Percentiles rank a stretch among this genome's conserved stretches.
Evolutionary conservation across 2,888 invertebrate genomes (phyloP).

Genomic region (Platerodrilus igneus): DNA sequence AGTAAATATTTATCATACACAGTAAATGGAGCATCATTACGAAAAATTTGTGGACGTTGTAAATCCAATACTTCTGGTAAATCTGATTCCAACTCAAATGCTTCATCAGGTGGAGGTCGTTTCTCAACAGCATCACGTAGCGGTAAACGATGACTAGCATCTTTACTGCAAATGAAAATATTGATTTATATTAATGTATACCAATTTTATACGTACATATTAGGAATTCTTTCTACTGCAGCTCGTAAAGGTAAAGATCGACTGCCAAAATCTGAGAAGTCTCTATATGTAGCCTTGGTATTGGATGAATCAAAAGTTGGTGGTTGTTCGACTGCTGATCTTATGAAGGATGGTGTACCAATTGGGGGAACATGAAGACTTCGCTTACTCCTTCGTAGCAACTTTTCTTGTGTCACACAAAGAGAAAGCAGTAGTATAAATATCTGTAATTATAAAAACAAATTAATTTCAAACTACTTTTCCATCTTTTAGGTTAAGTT

Average conservation of each 20-base stretch:
- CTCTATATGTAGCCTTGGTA: conserved; percentile 33
- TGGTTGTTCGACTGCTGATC: conserved; percentile 49
- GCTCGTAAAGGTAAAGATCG: conserved; percentile 61
- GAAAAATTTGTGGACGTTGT: conserved; percentile 1
- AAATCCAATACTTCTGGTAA: conserved; percentile 8
- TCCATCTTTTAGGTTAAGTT: too few relatives aligned
- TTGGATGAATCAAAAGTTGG: conserved; percentile 33
- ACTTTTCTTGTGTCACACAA: conserved; percentile 35
- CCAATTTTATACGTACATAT: conserved; percentile 41
- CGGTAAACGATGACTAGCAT: conserved; percentile 54
- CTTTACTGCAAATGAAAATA: conserved; percentile 39
- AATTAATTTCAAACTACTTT: background rate
- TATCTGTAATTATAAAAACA: too few relatives aligned
- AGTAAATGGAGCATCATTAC: conserved; percentile 4
- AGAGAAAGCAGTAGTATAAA: conserved; percentile 27
- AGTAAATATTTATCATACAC: conserved; percentile 31
- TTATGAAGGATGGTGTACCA: conserved; percentile 42
- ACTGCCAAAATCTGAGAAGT: conserved; percentile 43
- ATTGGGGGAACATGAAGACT: conserved; percentile 37
- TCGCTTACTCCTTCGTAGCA: conserved; percentile 29
- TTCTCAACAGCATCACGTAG: conserved; percentile 69
- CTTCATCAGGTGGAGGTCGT: conserved; percentile 48
- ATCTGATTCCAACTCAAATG: conserved; percentile 27
- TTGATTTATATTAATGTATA: conserved; percentile 5
- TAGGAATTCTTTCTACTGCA: conserved; percentile 71